Percentiles rank a stretch among this genome's conserved stretches.
Conservation (phyloP, 2,113 vertebrate species). For the Athene noctua region DNA sequence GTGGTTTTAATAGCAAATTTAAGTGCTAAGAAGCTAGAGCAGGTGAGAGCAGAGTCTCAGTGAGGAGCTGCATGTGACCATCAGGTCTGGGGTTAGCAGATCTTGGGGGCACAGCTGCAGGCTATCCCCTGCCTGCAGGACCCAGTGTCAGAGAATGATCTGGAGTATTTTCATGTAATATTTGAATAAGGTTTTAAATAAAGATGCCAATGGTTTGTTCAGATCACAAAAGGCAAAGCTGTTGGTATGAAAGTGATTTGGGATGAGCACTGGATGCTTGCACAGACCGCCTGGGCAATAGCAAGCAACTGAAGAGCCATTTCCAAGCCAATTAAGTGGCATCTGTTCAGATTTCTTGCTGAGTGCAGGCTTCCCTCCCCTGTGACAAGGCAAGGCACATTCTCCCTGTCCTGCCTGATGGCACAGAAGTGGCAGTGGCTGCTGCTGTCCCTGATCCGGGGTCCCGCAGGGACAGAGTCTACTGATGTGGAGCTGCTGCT, state of each 20-base stretch:
- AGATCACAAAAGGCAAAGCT: not conserved
- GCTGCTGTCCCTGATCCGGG: not conserved
- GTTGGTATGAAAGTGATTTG: not conserved
- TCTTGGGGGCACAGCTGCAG: not conserved
- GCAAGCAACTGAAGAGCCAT: not conserved
- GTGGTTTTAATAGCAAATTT: not conserved
- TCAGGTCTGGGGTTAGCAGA: not conserved
- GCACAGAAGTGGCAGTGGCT: not conserved
- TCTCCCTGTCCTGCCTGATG: not conserved
- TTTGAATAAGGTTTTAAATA: not conserved
- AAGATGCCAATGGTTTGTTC: not conserved
- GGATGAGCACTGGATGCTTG: not conserved
- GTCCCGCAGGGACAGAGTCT: not conserved
- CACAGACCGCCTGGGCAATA: not conserved
- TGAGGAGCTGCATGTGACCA: not conserved
- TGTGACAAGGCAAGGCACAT: not conserved
- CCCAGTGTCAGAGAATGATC: not conserved
- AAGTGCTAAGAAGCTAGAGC: not conserved
- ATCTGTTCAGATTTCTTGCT: slow-evolving; percentile 6
- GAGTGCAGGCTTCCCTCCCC: not conserved
- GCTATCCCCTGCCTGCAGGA: not conserved
- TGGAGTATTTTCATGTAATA: not conserved
- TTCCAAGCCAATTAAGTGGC: not conserved
- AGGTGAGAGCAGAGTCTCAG: not conserved
- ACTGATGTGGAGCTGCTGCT: slow-evolving; percentile 19